A percentile compares a stretch with the other conserved stretches of the same genome.
Conservation (phyloP, 2,888 invertebrate species). For the Calephelis perditalis region DNA sequence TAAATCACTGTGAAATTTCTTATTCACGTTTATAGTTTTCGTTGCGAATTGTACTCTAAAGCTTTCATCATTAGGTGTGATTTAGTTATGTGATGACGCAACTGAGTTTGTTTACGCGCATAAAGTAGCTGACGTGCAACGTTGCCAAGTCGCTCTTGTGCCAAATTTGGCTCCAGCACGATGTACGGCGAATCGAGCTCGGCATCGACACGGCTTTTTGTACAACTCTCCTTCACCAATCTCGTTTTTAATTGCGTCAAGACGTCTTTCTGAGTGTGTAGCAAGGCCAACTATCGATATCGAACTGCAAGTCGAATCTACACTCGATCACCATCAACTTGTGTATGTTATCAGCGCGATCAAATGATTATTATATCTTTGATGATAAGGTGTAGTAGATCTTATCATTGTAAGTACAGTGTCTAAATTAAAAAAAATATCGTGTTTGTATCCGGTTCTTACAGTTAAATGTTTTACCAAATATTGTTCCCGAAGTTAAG, state of each 20-base stretch:
- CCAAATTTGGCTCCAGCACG: constrained; percentile 57
- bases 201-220: constrained; percentile 45
- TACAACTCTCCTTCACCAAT: constrained; percentile 21
- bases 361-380: too few species aligned
- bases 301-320: too few species aligned
- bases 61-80: constrained; percentile 37
- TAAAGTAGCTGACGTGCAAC: constrained; percentile 44
- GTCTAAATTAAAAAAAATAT: too few species aligned
- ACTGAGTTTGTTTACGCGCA: constrained; percentile 65
- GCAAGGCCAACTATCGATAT: too few species aligned
- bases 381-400: too few species aligned
- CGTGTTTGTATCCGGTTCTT: too few species aligned
- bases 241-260: constrained; percentile 27
- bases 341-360: too few species aligned
- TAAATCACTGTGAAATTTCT: constrained; percentile 21
- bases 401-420: too few species aligned
- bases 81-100: constrained; percentile 55
- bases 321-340: too few species aligned
- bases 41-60: constrained; percentile 36
- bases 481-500: too few species aligned
- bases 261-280: neutral
- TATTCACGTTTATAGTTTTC: constrained; percentile 33
- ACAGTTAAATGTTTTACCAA: too few species aligned
- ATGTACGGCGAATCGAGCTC: constrained; percentile 39
- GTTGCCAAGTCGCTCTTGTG: constrained; percentile 67